Conservation (phyloP, 1,140 invertebrate genomes). For the Plectrocnemia conspersa region DNA sequence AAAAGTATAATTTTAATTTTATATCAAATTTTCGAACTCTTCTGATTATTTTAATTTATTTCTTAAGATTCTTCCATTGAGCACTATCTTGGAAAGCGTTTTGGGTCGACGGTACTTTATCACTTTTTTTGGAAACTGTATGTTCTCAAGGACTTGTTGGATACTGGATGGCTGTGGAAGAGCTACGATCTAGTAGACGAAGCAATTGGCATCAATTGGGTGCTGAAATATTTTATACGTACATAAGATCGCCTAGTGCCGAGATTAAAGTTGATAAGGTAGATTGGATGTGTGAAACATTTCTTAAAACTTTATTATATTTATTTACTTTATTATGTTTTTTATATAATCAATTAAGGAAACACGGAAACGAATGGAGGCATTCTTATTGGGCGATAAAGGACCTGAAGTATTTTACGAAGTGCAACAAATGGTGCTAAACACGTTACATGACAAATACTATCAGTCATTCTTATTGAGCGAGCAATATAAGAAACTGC, state of each 20-base stretch:
- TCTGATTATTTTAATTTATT: slow-evolving; percentile 16
- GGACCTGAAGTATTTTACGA: slow-evolving; percentile 86
- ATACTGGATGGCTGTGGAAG: slow-evolving; percentile 85
- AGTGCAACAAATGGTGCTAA: slow-evolving; percentile 74
- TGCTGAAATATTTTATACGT: slow-evolving; percentile 85
- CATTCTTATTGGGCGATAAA: slow-evolving; percentile 79
- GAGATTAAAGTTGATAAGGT: slow-evolving; percentile 75
- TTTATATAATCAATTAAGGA: slow-evolving; percentile 41
- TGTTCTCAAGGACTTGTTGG: slow-evolving; percentile 75
- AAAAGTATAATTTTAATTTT: slow-evolving; percentile 40
- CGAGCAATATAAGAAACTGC: slow-evolving; percentile 74
- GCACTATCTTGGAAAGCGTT: slow-evolving; percentile 65
- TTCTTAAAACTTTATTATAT: slow-evolving; percentile 4
- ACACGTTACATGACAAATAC: slow-evolving; percentile 78
- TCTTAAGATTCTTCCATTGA: slow-evolving; percentile 55
- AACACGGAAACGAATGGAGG: slow-evolving; percentile 76
- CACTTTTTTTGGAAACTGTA: slow-evolving; percentile 75
- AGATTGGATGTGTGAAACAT: slow-evolving; percentile 28
- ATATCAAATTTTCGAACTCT: neutral
- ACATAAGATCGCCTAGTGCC: slow-evolving; percentile 70
- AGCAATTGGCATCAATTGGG: slow-evolving; percentile 81
- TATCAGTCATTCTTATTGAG: slow-evolving; percentile 85
- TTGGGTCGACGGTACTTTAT: slow-evolving; percentile 68
- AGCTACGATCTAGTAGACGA: slow-evolving; percentile 66
- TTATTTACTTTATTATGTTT: too few species aligned